phyloP scores from a whole-genome alignment of 2,113 vertebrate species.

The Zosterops lateralis region DNA sequence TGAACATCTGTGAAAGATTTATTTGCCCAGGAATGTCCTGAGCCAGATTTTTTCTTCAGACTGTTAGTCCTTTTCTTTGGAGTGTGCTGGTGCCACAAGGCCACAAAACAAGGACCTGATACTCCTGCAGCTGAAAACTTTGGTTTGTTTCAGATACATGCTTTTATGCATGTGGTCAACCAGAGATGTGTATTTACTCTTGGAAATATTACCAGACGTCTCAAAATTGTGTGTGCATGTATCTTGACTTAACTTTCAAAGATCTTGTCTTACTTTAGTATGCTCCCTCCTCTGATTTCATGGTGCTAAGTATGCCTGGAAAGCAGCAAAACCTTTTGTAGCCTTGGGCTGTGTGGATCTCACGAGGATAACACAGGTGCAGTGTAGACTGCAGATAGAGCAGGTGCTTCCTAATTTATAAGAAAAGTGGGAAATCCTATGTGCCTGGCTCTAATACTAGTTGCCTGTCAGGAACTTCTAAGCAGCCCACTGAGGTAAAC shows the following conservation, averaged over 20 bases:
- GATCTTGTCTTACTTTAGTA: neutral
- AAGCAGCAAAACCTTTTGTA: neutral
- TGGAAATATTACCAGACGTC: neutral
- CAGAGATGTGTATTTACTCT: neutral
- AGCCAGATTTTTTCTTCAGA: neutral
- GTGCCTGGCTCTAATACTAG: neutral
- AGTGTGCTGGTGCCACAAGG: neutral
- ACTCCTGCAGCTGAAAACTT: neutral
- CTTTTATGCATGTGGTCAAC: neutral
- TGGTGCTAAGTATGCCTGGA: neutral
- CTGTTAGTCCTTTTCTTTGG: neutral
- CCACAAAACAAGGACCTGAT: neutral
- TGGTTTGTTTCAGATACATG: neutral
- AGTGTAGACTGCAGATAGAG: neutral
- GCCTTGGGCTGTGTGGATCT: neutral
- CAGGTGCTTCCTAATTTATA: neutral
- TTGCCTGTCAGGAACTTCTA: neutral
- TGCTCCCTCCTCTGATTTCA: neutral
- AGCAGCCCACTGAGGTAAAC: neutral
- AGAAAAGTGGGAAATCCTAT: neutral
- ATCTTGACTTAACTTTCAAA: neutral
- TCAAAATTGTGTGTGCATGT: neutral
- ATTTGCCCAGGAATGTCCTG: neutral
- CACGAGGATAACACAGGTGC: neutral
- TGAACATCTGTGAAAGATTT: neutral